phyloP scores from a whole-genome alignment of 2,113 vertebrate species.

The Bujurquina vittata region DNA sequence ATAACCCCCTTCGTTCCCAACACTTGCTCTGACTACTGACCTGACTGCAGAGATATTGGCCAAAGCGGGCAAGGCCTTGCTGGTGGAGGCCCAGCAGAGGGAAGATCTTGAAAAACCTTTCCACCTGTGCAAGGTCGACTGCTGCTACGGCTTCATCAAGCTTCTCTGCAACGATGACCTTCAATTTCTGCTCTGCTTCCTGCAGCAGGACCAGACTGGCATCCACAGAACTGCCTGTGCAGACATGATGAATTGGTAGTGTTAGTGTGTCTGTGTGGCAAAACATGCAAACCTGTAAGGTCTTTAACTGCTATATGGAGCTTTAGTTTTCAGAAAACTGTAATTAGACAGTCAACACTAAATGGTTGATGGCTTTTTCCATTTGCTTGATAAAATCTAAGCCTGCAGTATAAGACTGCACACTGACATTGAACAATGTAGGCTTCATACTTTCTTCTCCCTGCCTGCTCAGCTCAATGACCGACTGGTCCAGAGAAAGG shows the following conservation, averaged over 20 bases:
- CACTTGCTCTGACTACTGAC: conserved; percentile 67
- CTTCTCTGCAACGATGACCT: conserved; percentile 91
- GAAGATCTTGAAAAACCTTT: conserved; percentile 99
- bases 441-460: conserved; percentile 89
- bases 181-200: conserved; percentile 92
- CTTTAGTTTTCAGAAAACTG: background rate
- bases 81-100: conserved; percentile 94
- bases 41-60: conserved; percentile 95
- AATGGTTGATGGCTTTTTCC: background rate
- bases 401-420: background rate
- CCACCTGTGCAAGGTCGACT: conserved; percentile 92
- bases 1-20: background rate
- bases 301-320: background rate
- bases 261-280: background rate
- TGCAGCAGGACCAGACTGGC: conserved; percentile 93
- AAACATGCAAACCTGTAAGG: background rate
- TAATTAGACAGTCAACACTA: background rate
- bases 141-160: conserved; percentile 89
- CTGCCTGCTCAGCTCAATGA: conserved; percentile 96
- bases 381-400: background rate
- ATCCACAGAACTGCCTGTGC: conserved; percentile 90
- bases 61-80: conserved; percentile 94
- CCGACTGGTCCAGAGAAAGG: conserved; percentile 95
- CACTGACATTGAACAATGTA: background rate
- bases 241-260: background rate